phyloP scores from a whole-genome alignment of 2,888 invertebrate genomes.

The Amblyjoppa fuscipennis region DNA sequence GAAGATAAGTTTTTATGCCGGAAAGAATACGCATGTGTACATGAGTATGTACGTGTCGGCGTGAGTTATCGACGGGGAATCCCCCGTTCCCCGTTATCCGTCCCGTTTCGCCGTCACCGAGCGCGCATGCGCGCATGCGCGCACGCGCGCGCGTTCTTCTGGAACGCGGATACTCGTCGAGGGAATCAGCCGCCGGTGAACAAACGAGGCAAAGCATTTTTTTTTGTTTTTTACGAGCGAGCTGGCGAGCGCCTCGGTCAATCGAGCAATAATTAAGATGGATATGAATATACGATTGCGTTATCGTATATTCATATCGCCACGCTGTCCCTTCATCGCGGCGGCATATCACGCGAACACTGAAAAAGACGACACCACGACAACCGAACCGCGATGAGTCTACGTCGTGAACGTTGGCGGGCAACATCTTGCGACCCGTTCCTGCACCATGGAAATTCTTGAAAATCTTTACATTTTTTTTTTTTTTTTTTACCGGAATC shows the following conservation, averaged over 20 bases:
- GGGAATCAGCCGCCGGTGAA: conserved; percentile 16
- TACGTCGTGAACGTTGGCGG: too few species aligned
- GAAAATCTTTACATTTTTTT: too few species aligned
- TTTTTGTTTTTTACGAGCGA: background rate
- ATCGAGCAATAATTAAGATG: too few species aligned
- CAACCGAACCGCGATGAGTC: too few species aligned
- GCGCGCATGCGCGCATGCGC: conserved; percentile 28
- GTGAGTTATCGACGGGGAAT: conserved; percentile 60
- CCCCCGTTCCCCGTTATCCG: conserved; percentile 64
- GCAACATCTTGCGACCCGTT: too few species aligned
- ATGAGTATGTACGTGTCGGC: background rate
- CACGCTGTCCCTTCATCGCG: background rate
- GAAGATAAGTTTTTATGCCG: background rate
- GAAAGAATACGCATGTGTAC: conserved; percentile 18
- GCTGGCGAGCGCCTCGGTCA: background rate
- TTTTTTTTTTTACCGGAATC: too few species aligned
- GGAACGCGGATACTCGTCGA: conserved; percentile 72
- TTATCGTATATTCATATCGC: background rate
- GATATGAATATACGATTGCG: too few species aligned
- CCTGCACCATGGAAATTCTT: too few species aligned
- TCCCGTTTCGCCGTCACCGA: background rate
- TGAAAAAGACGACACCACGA: too few species aligned
- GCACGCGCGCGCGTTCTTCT: conserved; percentile 58
- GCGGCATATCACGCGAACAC: too few species aligned
- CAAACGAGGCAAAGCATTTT: background rate